Evolutionary conservation across 2,113 vertebrate species (phyloP).

Genomic region (Carassius auratus): DNA sequence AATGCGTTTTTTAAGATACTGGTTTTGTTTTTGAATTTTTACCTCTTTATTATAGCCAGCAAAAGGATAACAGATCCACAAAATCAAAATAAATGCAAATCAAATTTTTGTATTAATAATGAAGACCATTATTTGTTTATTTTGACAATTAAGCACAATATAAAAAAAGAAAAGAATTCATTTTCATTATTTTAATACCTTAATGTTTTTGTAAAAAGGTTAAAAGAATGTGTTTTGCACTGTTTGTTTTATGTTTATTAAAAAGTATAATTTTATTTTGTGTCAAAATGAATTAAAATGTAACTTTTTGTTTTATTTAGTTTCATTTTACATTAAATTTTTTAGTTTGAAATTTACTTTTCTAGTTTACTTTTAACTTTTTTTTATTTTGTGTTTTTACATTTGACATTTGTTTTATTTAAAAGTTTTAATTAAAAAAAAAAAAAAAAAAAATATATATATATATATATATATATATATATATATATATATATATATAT

Average conservation of each 20-base stretch:
- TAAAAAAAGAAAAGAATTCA: too few species aligned
- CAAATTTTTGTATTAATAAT: not conserved
- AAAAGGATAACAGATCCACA: not conserved
- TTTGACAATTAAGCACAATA: not conserved
- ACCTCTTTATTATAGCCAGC: not conserved
- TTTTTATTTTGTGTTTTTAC: not conserved
- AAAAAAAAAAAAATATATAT: too few species aligned
- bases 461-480: too few species aligned
- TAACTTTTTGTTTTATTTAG: not conserved
- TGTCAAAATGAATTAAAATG: not conserved
- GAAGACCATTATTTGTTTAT: not conserved
- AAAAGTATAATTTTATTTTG: not conserved
- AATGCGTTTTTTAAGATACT: not conserved
- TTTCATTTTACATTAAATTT: not conserved
- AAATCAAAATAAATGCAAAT: not conserved
- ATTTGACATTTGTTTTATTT: not conserved
- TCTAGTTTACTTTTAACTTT: not conserved
- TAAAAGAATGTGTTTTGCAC: not conserved
- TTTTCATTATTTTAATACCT: not conserved
- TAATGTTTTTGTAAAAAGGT: not conserved
- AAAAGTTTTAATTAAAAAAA: too few species aligned
- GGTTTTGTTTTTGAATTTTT: not conserved
- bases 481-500: too few species aligned
- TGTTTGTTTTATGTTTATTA: not conserved
- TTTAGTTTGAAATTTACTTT: not conserved